Conservation (phyloP, 2,113 vertebrate species). For the Tetraodon nigroviridis region DNA sequence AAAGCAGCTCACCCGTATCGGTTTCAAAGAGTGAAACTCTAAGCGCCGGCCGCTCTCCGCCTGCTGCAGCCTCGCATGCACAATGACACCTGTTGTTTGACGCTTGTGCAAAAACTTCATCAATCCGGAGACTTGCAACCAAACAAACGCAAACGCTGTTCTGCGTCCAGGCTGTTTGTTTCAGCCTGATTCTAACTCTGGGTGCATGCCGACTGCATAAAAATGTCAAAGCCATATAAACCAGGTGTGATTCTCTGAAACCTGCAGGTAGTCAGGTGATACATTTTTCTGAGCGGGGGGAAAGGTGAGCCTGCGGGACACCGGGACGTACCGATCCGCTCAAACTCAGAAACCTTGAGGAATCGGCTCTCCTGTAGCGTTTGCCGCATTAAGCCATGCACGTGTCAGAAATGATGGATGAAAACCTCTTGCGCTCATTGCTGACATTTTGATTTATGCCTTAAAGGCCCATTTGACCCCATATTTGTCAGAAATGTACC, state of each 20-base stretch:
- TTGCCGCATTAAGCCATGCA: not conserved
- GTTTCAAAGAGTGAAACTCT: constrained; percentile 78
- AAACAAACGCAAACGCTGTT: constrained; percentile 59
- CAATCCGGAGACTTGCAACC: constrained; percentile 69
- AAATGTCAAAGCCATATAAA: constrained; percentile 9
- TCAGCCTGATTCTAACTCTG: constrained; percentile 24
- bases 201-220: not conserved
- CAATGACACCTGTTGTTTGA: constrained; percentile 82
- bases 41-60: constrained; percentile 65
- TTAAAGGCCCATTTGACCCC: constrained; percentile 3
- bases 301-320: constrained; percentile 22
- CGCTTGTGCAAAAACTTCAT: constrained; percentile 63
- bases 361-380: not conserved
- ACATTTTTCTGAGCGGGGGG: constrained; percentile 18
- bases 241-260: constrained; percentile 30
- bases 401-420: constrained; percentile 7
- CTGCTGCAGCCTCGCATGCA: constrained; percentile 58
- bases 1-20: constrained; percentile 77
- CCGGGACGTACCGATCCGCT: constrained; percentile 18
- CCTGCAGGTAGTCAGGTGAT: constrained; percentile 6
- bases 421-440: not conserved
- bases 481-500: not conserved
- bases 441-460: constrained; percentile 2
- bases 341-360: constrained; percentile 7
- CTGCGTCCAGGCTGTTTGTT: constrained; percentile 41